Evolutionary conservation across 2,113 vertebrate species (phyloP).

Genomic region (Sylvietta virens): DNA sequence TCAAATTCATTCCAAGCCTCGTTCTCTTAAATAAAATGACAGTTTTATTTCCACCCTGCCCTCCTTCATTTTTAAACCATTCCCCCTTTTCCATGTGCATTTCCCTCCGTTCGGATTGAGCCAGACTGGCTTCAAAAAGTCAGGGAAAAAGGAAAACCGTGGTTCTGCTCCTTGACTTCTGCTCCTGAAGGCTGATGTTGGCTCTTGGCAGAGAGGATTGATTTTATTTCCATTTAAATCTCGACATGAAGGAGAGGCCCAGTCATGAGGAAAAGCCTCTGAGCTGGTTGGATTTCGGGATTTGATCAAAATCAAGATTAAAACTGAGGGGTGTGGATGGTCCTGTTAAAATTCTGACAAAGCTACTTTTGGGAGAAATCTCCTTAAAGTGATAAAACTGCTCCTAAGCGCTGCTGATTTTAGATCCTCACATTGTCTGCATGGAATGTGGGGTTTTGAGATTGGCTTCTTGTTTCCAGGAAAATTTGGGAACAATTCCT

Average conservation of each 20-base stretch:
- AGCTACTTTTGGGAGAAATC: not conserved
- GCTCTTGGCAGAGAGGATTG: not conserved
- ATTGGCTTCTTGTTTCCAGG: not conserved
- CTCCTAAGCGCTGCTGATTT: not conserved
- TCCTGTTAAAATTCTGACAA: not conserved
- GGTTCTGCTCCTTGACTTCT: not conserved
- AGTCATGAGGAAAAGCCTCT: not conserved
- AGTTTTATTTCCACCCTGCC: too few species aligned
- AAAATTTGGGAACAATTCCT: fast-evolving
- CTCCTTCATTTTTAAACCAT: not conserved
- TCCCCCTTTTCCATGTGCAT: not conserved
- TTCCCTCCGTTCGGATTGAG: not conserved
- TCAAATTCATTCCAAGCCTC: too few species aligned
- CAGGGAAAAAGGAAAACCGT: not conserved
- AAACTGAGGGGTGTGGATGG: not conserved
- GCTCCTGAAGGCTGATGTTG: not conserved
- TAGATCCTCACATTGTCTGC: not conserved
- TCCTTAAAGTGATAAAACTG: not conserved
- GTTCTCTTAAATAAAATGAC: too few species aligned
- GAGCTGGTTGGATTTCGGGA: not conserved
- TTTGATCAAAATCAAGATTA: not conserved
- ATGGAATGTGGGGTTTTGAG: not conserved
- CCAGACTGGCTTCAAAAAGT: not conserved
- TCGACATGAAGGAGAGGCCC: not conserved
- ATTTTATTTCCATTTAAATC: not conserved